phyloP scores from a whole-genome alignment of 1,140 invertebrate species.

The Dryas iulia region DNA sequence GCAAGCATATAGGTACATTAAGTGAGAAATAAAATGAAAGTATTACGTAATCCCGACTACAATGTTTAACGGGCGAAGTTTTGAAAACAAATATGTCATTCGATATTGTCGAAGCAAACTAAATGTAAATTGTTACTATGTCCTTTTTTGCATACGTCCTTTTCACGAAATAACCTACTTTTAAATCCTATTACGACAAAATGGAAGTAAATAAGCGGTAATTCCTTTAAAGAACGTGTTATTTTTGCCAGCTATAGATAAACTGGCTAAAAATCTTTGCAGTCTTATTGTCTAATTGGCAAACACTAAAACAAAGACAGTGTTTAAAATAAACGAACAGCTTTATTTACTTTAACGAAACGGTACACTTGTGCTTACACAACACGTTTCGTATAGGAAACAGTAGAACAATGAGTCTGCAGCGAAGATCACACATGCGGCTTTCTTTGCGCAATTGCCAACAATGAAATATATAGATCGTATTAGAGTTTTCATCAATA shows the following conservation, averaged over 20 bases:
- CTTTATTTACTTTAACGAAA: constrained; percentile 48
- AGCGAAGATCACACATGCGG: constrained; percentile 69
- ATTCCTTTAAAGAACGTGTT: background rate
- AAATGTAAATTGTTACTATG: no score
- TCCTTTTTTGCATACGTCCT: no score
- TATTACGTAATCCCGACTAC: no score
- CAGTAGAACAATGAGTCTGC: constrained; percentile 60
- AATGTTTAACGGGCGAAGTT: no score
- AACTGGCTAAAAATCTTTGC: constrained; percentile 9
- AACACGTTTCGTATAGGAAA: constrained; percentile 62
- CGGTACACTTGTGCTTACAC: constrained; percentile 61
- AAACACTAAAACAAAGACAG: constrained; percentile 34
- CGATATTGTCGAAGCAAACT: no score
- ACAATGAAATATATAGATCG: constrained; percentile 48
- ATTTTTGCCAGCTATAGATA: background rate
- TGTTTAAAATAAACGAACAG: constrained; percentile 41
- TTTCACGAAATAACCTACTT: background rate
- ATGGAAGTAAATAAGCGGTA: background rate
- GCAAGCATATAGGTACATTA: no score
- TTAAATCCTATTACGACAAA: background rate
- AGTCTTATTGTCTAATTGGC: constrained; percentile 23
- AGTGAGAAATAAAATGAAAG: no score
- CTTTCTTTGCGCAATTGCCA: constrained; percentile 52
- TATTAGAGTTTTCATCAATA: constrained; percentile 45
- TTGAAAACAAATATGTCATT: no score